A percentile compares a stretch with the other conserved stretches of the same genome.
Evolutionary conservation across 2,888 invertebrate species (phyloP).

Genomic region (Erebia epiphron): DNA sequence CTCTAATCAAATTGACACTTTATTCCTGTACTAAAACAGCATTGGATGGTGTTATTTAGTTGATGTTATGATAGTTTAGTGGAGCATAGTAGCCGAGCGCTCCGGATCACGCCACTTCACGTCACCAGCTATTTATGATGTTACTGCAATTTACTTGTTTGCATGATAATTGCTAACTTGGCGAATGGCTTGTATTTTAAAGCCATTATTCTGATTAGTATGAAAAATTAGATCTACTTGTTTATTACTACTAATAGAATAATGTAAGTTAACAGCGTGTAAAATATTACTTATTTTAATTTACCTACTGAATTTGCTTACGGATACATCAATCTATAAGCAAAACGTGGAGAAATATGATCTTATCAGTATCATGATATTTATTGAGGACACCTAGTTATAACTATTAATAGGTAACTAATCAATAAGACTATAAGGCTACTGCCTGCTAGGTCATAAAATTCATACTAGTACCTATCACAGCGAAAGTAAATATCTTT

Average conservation of each 20-base stretch:
- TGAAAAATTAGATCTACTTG: conserved; percentile 7
- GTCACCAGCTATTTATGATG: conserved; percentile 28
- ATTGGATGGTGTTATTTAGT: conserved; percentile 10
- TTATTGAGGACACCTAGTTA: too few relatives aligned
- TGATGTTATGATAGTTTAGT: conserved; percentile 10
- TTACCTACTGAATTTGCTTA: conserved; percentile 1
- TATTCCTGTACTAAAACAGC: conserved; percentile 4
- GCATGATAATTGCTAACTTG: conserved; percentile 17
- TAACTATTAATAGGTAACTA: too few relatives aligned
- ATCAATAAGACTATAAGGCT: too few relatives aligned
- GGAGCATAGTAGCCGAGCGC: conserved; percentile 13
- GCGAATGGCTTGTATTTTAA: conserved; percentile 18
- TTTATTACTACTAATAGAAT: neutral
- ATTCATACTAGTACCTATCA: too few relatives aligned
- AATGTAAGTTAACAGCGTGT: neutral
- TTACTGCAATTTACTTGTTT: conserved; percentile 25
- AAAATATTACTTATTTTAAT: neutral
- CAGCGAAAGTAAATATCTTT: too few relatives aligned
- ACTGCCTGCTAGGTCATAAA: too few relatives aligned
- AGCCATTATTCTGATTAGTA: conserved; percentile 9
- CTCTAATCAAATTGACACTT: neutral
- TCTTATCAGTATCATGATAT: too few relatives aligned
- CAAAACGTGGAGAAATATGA: too few relatives aligned
- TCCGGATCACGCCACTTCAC: conserved; percentile 34
- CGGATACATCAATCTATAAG: neutral